phyloP scores from a whole-genome alignment of 2,888 invertebrate species.

The Sturmia bella region DNA sequence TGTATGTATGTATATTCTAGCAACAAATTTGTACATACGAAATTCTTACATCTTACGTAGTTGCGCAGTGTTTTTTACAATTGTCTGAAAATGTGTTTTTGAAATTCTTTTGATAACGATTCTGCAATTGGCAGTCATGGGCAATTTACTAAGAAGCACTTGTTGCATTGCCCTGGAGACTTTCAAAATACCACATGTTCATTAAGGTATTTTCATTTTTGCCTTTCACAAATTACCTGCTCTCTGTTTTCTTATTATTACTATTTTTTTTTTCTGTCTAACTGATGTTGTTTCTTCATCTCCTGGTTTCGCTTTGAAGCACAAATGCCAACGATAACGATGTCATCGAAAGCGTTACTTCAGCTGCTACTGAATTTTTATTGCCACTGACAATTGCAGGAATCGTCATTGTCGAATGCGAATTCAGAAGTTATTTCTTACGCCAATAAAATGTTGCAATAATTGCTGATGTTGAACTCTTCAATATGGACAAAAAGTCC shows the following conservation, averaged over 20 bases:
- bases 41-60: constrained; percentile 6
- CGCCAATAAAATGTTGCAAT: constrained; percentile 66
- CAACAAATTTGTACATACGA: constrained; percentile 6
- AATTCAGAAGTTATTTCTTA: constrained; percentile 58
- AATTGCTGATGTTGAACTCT: constrained; percentile 66
- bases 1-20: neutral
- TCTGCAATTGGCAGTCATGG: constrained; percentile 39
- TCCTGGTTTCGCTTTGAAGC: constrained; percentile 50
- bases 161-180: constrained; percentile 57
- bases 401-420: constrained; percentile 12
- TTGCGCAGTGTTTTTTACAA: constrained; percentile 11
- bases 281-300: constrained; percentile 7
- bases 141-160: constrained; percentile 42
- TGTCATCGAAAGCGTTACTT: constrained; percentile 1
- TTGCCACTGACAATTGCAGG: neutral
- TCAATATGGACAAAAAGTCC: constrained; percentile 57
- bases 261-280: neutral
- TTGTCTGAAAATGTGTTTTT: constrained; percentile 14
- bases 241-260: constrained; percentile 12
- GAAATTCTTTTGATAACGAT: constrained; percentile 44
- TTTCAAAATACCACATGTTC: constrained; percentile 59
- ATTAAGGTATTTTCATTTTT: constrained; percentile 59
- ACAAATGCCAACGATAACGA: constrained; percentile 55
- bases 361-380: neutral
- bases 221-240: constrained; percentile 63